These are phyloP conservation scores for Drosophila parabipectinata DNA, from an alignment of 1,140 invertebrate genomes.

Conservation along the genomic window DNA sequence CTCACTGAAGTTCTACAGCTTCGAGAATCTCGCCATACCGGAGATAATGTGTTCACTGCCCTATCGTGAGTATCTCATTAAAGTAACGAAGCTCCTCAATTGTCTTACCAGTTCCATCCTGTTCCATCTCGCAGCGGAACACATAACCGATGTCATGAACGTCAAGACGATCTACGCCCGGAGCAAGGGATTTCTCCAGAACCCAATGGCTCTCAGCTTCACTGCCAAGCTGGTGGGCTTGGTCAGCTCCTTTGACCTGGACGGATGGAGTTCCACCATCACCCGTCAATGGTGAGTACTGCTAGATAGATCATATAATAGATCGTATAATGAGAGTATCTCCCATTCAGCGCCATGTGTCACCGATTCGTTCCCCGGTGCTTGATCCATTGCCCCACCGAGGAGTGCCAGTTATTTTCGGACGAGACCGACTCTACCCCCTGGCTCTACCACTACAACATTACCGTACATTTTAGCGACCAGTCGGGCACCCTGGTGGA, in stretches of 20 bases:
- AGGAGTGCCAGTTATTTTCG: conserved; percentile 44
- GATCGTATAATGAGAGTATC: too few species aligned
- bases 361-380: conserved; percentile 31
- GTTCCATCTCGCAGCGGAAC: conserved; percentile 57
- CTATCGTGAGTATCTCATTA: conserved; percentile 17
- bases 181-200: conserved; percentile 67
- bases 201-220: conserved; percentile 83
- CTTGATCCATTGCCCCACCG: conserved; percentile 52
- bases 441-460: conserved; percentile 84
- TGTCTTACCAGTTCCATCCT: too few species aligned
- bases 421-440: conserved; percentile 18
- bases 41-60: conserved; percentile 43
- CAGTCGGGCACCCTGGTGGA: conserved; percentile 85
- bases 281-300: conserved; percentile 67
- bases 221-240: conserved; percentile 84
- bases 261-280: conserved; percentile 77
- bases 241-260: conserved; percentile 85
- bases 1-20: conserved; percentile 10
- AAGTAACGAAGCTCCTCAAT: not conserved
- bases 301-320: not conserved
- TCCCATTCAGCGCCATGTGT: conserved; percentile 52
- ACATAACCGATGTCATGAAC: conserved; percentile 85
- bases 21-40: conserved; percentile 39
- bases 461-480: conserved; percentile 85
- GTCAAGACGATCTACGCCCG: conserved; percentile 85